Base-by-base conservation (phyloP, 2,113 vertebrate species). In the Ochotona princeps region DNA sequence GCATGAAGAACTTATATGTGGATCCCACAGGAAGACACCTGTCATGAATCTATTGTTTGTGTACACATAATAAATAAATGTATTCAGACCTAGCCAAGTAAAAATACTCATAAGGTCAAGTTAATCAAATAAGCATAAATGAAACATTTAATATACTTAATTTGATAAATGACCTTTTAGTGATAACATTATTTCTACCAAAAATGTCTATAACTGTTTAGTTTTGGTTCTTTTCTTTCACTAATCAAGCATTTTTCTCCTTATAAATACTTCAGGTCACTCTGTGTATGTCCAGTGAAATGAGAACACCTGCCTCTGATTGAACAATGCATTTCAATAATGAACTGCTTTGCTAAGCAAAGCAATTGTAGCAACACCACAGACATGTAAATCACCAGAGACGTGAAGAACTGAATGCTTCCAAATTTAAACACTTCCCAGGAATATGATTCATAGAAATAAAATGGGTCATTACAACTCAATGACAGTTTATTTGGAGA, bases 371-470 rank as follows among this genome's bases (percentile, higher is more conserved):
- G 49, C 65, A 69, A 26, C n/a, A 8, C 69, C n/a, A 30, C 70
- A 63, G 60, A 73, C 67, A 54, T 79, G 78, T 47, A 93, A 96
- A 87, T 89, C 69, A 93, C 25, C 65, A 85, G 86, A 57, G 82
- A 92, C 91, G 92, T 85, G 47, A 91, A 92, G 65, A 94, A 86
- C 9, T 49, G 70, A 73, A 79, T 15, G 14, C 23, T 61, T 32
- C 87, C 35, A 80, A 18, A 88, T 91, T 91, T 94, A 91, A 66
- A 94, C 67, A 90, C 83, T 93, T 92, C 35, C 35, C 61, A 79
- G 57, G 49, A 95, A 89, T 86, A 67, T n/a, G 38, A 38, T 6
- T 90, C 49, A 57, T 25, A 73, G 75, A 92, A 28, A 57, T 90
- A 82, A 93, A 97, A 79, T 67, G 93, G 47, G 89, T 81, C 44